Evolutionary conservation across 2,888 invertebrate species (phyloP).

Genomic region (Pasiphila rectangulata): DNA sequence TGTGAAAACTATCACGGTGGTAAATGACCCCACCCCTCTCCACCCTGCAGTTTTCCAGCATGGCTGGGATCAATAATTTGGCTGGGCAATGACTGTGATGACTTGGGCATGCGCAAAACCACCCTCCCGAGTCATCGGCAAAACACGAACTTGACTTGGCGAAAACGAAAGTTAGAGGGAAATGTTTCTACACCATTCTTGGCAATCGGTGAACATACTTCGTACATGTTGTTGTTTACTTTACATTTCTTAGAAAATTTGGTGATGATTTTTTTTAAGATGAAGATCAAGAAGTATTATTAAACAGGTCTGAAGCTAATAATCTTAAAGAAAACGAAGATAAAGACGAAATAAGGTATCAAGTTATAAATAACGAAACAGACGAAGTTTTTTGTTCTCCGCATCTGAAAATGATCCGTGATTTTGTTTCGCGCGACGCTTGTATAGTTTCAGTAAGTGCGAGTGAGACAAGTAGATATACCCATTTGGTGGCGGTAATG

Average conservation of each 20-base stretch:
- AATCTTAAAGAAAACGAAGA: neutral
- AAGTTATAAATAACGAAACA: neutral
- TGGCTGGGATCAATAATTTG: conserved; percentile 79
- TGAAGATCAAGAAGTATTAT: conserved; percentile 1
- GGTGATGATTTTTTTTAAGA: conserved; percentile 8
- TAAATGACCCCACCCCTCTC: conserved; percentile 64
- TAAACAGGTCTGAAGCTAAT: neutral
- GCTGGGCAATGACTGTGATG: conserved; percentile 81
- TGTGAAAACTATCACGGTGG: conserved; percentile 79
- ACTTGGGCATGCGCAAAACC: conserved; percentile 70
- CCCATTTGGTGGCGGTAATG: conserved; percentile 45
- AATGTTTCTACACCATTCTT: conserved; percentile 77
- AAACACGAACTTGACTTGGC: conserved; percentile 79
- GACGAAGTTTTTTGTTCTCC: neutral
- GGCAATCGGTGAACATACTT: conserved; percentile 37
- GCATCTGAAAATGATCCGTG: conserved; percentile 20
- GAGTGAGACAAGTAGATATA: conserved; percentile 57
- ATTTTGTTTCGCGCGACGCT: conserved; percentile 37
- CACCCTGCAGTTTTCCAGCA: conserved; percentile 69
- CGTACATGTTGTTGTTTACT: conserved; percentile 22
- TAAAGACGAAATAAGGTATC: neutral
- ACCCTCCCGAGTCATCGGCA: conserved; percentile 64
- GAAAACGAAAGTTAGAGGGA: conserved; percentile 77
- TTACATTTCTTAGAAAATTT: conserved; percentile 20
- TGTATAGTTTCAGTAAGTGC: conserved; percentile 44